Conservation (phyloP, 2,888 invertebrate genomes). For the Calliopum simillimum region DNA sequence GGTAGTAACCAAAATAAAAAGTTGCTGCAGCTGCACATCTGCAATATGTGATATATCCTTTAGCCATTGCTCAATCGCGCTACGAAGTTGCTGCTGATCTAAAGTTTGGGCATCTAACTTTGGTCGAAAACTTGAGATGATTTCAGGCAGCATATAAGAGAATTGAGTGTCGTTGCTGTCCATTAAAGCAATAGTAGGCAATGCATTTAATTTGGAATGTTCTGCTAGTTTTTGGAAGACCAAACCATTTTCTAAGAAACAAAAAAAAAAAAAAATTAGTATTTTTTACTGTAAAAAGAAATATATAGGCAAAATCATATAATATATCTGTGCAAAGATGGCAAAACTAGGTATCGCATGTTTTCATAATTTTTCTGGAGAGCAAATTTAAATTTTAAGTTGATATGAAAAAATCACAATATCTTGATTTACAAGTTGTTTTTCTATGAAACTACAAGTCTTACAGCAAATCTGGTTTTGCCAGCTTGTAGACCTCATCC, state of each 20-base stretch:
- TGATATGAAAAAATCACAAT: no score
- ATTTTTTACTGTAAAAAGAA: not conserved
- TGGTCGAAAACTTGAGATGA: constrained; percentile 66
- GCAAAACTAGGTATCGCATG: no score
- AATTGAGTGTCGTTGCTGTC: constrained; percentile 71
- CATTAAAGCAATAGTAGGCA: constrained; percentile 71
- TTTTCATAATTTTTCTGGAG: no score
- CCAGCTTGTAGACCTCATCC: no score
- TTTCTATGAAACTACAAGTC: no score
- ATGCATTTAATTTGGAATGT: constrained; percentile 61
- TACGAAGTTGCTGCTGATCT: constrained; percentile 62
- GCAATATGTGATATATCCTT: constrained; percentile 73
- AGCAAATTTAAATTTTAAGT: no score
- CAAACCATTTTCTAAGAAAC: constrained; percentile 67
- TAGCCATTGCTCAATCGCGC: constrained; percentile 74
- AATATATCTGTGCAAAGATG: not conserved
- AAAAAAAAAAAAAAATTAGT: not conserved
- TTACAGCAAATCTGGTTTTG: no score
- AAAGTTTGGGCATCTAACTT: constrained; percentile 55
- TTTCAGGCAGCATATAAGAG: constrained; percentile 72
- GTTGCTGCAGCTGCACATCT: constrained; percentile 71
- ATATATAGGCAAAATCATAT: not conserved
- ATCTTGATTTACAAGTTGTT: no score
- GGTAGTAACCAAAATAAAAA: constrained; percentile 76
- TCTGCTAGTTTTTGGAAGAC: constrained; percentile 69